Conservation (phyloP, 2,888 invertebrate species). For the Caenorhabditis uteleia region DNA sequence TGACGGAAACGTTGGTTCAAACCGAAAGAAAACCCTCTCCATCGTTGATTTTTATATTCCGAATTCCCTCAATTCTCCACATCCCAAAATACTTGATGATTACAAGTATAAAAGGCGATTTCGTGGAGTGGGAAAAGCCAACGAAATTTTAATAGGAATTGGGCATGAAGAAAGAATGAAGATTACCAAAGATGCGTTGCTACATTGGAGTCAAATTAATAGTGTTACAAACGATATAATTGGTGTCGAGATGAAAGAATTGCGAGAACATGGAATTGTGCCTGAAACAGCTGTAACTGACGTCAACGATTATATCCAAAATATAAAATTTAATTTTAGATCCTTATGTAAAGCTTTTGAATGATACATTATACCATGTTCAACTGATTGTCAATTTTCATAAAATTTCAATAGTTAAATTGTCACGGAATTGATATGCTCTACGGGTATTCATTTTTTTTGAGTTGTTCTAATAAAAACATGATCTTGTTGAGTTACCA, state of each 20-base stretch:
- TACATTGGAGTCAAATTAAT: slow-evolving; percentile 37
- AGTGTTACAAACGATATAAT: slow-evolving; percentile 37
- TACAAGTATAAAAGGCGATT: slow-evolving; percentile 34
- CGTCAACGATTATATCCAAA: slow-evolving; percentile 38
- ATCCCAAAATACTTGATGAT: slow-evolving; percentile 30
- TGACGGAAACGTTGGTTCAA: slow-evolving; percentile 39
- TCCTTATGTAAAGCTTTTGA: slow-evolving; percentile 39
- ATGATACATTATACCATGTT: no score
- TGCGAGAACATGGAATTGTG: slow-evolving; percentile 28
- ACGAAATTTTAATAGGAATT: slow-evolving; percentile 29
- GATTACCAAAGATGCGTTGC: slow-evolving; percentile 22
- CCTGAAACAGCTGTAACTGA: slow-evolving; percentile 17
- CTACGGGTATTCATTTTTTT: no score
- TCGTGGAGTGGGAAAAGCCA: slow-evolving; percentile 29
- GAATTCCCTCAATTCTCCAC: slow-evolving; percentile 31
- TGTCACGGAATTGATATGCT: no score
- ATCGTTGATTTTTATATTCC: slow-evolving; percentile 43
- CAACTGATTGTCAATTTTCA: slow-evolving; percentile 13
- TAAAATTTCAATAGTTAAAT: slow-evolving; percentile 23
- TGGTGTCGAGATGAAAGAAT: slow-evolving; percentile 31
- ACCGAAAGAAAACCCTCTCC: slow-evolving; percentile 31
- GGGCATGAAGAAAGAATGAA: slow-evolving; percentile 24
- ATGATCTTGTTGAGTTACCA: no score
- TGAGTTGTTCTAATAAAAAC: no score
- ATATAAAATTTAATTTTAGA: slow-evolving; percentile 39